Conservation (phyloP, 1,140 invertebrate genomes). For the Bombus sylvicola region DNA sequence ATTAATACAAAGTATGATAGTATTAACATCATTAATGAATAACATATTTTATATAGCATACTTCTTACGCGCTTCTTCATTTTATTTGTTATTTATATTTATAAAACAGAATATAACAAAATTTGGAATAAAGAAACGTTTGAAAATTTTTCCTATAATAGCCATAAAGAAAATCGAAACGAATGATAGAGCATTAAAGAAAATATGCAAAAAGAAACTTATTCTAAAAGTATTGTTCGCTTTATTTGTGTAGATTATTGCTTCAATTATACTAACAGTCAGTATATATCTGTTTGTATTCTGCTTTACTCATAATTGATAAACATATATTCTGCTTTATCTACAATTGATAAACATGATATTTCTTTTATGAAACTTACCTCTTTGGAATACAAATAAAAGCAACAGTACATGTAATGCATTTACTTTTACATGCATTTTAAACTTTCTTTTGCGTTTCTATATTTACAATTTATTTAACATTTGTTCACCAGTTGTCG, state of each 20-base stretch:
- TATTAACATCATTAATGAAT: neutral
- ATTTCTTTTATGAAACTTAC: conserved; percentile 45
- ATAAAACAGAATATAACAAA: conserved; percentile 8
- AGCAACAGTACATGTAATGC: conserved; percentile 58
- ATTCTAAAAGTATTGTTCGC: neutral
- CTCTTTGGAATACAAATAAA: conserved; percentile 59
- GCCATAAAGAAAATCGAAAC: too few relatives aligned
- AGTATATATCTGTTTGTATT: neutral
- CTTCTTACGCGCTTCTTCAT: neutral
- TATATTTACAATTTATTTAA: neutral
- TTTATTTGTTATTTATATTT: neutral
- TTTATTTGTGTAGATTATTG: neutral
- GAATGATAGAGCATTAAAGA: neutral
- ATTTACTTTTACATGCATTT: conserved; percentile 53
- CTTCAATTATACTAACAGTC: conserved; percentile 18
- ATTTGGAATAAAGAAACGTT: neutral
- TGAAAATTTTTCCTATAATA: too few relatives aligned
- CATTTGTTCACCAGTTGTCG: neutral
- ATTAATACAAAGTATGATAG: neutral
- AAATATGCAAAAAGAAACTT: neutral
- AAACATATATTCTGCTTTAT: conserved; percentile 25
- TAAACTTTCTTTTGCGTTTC: neutral
- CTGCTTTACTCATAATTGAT: neutral
- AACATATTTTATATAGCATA: neutral
- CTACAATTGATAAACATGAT: conserved; percentile 5